These are phyloP conservation scores for Helicoverpa assulta DNA, from an alignment of 2,888 invertebrate genomes.

Conservation along the genomic window DNA sequence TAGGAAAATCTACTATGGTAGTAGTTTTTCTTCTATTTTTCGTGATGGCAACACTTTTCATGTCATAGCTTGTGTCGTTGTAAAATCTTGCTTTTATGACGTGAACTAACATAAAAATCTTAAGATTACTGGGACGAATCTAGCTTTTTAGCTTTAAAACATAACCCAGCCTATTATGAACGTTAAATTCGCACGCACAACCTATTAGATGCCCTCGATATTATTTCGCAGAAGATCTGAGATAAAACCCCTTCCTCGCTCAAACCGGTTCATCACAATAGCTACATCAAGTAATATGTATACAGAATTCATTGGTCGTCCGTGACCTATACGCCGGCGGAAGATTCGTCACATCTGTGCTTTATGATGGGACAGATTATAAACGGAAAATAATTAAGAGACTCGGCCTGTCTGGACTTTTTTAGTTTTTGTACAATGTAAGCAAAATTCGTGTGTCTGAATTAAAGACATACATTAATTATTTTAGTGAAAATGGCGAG, in stretches of 20 bases:
- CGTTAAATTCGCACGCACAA: no score
- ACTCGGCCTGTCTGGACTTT: neutral
- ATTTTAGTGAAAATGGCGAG: no score
- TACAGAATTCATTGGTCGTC: constrained; percentile 21
- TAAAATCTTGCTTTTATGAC: neutral
- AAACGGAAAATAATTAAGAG: neutral
- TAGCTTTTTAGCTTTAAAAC: no score
- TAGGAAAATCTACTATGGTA: neutral
- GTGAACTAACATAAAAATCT: no score
- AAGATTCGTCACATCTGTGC: constrained; percentile 10
- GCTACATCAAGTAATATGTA: constrained; percentile 7
- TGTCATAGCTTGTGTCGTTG: neutral
- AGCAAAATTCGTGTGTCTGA: no score
- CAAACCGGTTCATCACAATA: constrained; percentile 31
- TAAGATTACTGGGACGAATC: no score
- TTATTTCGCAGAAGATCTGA: neutral
- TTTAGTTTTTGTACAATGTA: no score
- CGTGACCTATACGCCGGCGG: constrained; percentile 25
- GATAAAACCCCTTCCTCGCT: neutral
- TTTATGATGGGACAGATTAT: constrained; percentile 12
- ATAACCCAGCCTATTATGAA: no score
- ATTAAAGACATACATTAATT: no score
- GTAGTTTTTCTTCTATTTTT: neutral
- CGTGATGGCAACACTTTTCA: neutral
- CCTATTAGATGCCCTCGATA: no score